These are phyloP conservation scores for Rotaria sp. DNA, from an alignment of 2,888 invertebrate genomes.

Conservation along the genomic window DNA sequence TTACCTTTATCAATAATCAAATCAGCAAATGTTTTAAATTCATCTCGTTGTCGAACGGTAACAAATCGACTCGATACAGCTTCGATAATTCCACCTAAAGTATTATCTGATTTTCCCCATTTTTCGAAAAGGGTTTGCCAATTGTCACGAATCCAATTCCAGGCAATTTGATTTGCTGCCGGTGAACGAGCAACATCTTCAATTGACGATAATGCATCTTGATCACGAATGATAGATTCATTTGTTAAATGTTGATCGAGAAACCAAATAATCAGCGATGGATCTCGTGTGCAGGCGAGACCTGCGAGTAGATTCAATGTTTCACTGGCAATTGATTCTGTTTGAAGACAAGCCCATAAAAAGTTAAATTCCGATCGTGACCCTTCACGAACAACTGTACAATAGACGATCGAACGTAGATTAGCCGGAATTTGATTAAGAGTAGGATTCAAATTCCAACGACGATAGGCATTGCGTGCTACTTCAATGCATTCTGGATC, in stretches of 20 bases:
- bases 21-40: not conserved
- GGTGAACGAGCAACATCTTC: not conserved
- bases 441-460: not conserved
- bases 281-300: constrained; percentile 33
- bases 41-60: not conserved
- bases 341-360: constrained; percentile 9
- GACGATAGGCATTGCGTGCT: not conserved
- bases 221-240: constrained; percentile 28
- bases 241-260: constrained; percentile 31
- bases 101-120: not conserved
- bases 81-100: not conserved
- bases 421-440: constrained; percentile 25
- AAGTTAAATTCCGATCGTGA: constrained; percentile 32
- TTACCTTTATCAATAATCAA: constrained; percentile 22
- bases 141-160: constrained; percentile 37
- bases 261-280: constrained; percentile 24
- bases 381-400: constrained; percentile 30
- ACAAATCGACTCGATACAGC: not conserved
- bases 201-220: constrained; percentile 30
- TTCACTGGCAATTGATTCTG: constrained; percentile 32
- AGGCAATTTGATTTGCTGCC: not conserved
- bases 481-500: not conserved
- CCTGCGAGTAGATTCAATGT: constrained; percentile 17
- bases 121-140: constrained; percentile 5
- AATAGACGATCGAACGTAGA: constrained; percentile 33